Evolutionary conservation across 1,140 invertebrate species (phyloP).

Genomic region (Calephelis virginiensis): DNA sequence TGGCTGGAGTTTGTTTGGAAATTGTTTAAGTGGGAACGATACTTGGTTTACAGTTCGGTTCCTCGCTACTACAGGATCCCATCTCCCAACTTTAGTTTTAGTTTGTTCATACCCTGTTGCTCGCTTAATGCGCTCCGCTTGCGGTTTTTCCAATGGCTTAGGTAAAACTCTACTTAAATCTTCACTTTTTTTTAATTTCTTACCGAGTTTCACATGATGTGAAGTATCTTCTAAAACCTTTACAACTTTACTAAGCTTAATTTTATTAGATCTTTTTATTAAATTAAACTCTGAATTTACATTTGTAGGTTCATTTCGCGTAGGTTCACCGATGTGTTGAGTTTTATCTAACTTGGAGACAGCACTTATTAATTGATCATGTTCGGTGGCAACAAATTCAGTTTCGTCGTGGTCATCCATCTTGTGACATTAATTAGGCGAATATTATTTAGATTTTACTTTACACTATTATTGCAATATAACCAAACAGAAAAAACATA

Average conservation of each 20-base stretch:
- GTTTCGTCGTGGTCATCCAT: conserved; percentile 68
- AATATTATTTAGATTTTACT: too few relatives aligned
- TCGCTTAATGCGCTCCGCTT: conserved; percentile 87
- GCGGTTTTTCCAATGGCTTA: conserved; percentile 88
- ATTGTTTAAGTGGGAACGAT: conserved; percentile 86
- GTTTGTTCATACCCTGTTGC: conserved; percentile 87
- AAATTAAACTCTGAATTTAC: conserved; percentile 84
- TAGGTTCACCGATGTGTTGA: conserved; percentile 81
- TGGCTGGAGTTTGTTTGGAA: conserved; percentile 66
- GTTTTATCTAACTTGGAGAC: conserved; percentile 81
- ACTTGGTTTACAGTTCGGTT: conserved; percentile 89
- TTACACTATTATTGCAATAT: too few relatives aligned
- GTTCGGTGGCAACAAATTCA: conserved; percentile 69
- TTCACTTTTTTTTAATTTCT: conserved; percentile 81
- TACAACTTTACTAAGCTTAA: conserved; percentile 80
- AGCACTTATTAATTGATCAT: conserved; percentile 80
- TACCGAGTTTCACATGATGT: conserved; percentile 80
- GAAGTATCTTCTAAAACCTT: conserved; percentile 82
- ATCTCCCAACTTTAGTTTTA: conserved; percentile 87
- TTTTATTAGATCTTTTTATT: conserved; percentile 69
- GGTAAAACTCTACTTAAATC: conserved; percentile 80
- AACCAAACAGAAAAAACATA: too few relatives aligned
- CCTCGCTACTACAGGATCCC: conserved; percentile 90
- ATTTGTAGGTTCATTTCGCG: conserved; percentile 81
- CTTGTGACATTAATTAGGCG: neutral